Conservation (phyloP, 2,797 vertebrate species). For the Cephalopachus bancanus region DNA sequence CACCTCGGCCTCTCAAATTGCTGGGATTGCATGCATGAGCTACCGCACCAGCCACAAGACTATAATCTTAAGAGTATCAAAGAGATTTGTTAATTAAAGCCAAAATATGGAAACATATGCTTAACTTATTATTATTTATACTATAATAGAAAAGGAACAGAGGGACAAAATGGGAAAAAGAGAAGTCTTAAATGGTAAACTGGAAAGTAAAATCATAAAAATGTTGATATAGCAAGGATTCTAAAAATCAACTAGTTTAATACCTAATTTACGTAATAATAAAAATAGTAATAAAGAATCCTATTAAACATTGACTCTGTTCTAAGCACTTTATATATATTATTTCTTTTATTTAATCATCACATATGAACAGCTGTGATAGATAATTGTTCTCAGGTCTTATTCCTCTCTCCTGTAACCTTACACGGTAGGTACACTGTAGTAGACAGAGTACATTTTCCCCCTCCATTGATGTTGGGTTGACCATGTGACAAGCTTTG, state of each 20-base stretch:
- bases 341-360: not conserved
- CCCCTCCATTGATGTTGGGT: not conserved
- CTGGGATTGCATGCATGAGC: too few species aligned
- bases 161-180: not conserved
- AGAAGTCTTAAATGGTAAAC: not conserved
- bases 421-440: not conserved
- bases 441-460: not conserved
- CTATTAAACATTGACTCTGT: not conserved
- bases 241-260: slow-evolving; percentile 11
- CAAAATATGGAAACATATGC: slow-evolving; percentile 40
- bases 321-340: not conserved
- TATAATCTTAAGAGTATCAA: not conserved
- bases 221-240: not conserved
- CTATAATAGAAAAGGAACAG: slow-evolving; percentile 19
- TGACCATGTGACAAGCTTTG: not conserved
- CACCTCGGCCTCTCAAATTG: too few species aligned
- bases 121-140: slow-evolving; percentile 43
- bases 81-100: slow-evolving; percentile 41
- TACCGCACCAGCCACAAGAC: not conserved
- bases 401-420: not conserved
- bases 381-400: not conserved
- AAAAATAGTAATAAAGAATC: not conserved
- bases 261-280: not conserved
- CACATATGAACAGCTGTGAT: not conserved
- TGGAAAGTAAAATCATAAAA: slow-evolving; percentile 5